A percentile compares a stretch with the other conserved stretches of the same genome.
Conservation (phyloP, 2,888 invertebrate species). For the Lithophane leautieri region DNA sequence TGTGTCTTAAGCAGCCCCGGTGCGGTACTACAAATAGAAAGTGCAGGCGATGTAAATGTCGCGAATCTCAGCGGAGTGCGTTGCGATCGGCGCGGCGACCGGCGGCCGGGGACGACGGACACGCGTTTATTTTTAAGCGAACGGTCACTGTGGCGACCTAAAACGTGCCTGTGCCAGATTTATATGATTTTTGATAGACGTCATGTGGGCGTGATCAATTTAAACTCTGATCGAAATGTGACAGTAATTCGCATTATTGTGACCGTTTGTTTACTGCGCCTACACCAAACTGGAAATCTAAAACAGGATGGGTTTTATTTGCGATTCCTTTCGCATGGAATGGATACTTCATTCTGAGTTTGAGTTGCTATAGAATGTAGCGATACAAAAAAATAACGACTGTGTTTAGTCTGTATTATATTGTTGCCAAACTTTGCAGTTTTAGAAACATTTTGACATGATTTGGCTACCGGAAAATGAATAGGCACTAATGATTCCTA, state of each 20-base stretch:
- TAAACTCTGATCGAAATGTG: conserved; percentile 67
- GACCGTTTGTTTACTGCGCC: conserved; percentile 49
- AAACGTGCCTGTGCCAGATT: conserved; percentile 79
- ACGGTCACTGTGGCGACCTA: conserved; percentile 78
- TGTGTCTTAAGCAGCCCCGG: conserved; percentile 69
- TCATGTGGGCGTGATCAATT: conserved; percentile 69
- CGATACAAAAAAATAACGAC: conserved; percentile 3
- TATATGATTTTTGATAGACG: conserved; percentile 80
- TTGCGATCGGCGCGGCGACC: conserved; percentile 49
- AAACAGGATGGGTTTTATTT: conserved; percentile 53
- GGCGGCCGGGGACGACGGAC: conserved; percentile 67
- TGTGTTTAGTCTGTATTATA: conserved; percentile 1
- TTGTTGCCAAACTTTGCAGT: neutral
- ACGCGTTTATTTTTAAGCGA: conserved; percentile 81
- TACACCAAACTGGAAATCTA: conserved; percentile 46
- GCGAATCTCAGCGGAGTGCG: conserved; percentile 70
- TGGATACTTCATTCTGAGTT: conserved; percentile 12
- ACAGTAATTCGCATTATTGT: conserved; percentile 59
- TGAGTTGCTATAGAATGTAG: neutral
- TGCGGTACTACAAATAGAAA: conserved; percentile 83
- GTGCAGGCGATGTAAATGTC: conserved; percentile 87
- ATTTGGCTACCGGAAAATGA: conserved; percentile 1
- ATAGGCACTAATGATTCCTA: neutral
- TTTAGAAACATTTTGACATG: neutral
- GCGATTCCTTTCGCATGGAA: conserved; percentile 39